Evolutionary conservation across 2,888 invertebrate genomes (phyloP), one percentile per base, ranked within the genome.

Genomic region (Actias luna): DNA sequence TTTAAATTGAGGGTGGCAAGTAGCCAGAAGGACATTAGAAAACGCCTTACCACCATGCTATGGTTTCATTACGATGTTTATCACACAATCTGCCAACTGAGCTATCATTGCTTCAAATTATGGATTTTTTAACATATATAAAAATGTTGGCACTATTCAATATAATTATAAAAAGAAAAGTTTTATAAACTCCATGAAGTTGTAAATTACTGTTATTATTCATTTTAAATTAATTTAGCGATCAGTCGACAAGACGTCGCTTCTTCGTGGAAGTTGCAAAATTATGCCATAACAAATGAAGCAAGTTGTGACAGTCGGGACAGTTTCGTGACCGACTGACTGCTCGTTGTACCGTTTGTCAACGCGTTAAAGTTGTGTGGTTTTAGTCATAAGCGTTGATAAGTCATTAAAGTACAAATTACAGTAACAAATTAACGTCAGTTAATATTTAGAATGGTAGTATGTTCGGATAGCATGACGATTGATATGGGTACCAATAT

Each of bases 221-320:
- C 39, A 61, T 62, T 62, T 29, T 59, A 71, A 79, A 77, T 80
- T 81, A 77, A 80, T 80, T 77, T 76, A 76, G 74, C 76, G 76
- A 74, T 74, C 75, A 70, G 67, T 71, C 69, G 74, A 72, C 71
- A 73, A 76, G 75, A 77, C 70, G 69, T 63, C 66, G 63, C 67
- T 64, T 71, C 65, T 69, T 65, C 65, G 64, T 69, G 59, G 61
- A 64, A 71, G 75, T 77, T 74, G 68, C 60, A 69, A 80, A 80
- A 75, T 79, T 80, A 78, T 80, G 71, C 71, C 72, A 74, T 80
- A 76, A 81, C 75, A 80, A 80, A 82, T 81, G 80, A 75, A 72
- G 69, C 68, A 77, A 81, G 76, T 80, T 82, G 69, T 75, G 81
- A 77, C 79, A 80, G 79, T 67, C 70, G 66, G 70, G 75, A 74